Evolutionary conservation across 2,797 vertebrate genomes (phyloP).

Genomic region (Fratercula arctica): DNA sequence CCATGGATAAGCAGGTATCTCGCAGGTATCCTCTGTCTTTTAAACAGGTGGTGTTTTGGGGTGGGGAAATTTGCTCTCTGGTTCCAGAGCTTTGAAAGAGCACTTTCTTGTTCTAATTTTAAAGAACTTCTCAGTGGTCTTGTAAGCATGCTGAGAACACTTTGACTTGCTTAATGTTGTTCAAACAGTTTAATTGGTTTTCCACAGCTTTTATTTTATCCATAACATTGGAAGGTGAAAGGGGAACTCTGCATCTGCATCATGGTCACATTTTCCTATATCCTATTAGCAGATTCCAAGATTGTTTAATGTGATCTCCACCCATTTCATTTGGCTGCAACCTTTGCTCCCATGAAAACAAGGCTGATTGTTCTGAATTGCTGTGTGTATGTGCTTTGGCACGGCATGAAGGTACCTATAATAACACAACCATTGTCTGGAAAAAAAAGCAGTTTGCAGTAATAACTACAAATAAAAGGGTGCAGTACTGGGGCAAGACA

Average conservation of each 20-base stretch:
- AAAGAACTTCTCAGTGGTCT: not conserved
- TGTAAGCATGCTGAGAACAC: not conserved
- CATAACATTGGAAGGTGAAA: constrained; percentile 65
- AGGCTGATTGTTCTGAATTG: constrained; percentile 76
- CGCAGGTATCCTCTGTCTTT: not conserved
- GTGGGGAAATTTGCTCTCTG: not conserved
- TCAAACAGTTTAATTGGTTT: constrained; percentile 63
- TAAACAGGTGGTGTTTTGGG: not conserved
- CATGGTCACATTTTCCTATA: constrained; percentile 79
- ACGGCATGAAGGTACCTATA: constrained; percentile 73
- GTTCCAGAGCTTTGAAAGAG: not conserved
- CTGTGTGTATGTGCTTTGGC: constrained; percentile 79
- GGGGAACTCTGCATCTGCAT: constrained; percentile 68
- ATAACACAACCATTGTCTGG: constrained; percentile 74
- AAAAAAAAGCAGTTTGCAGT: constrained; percentile 62
- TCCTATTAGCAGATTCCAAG: constrained; percentile 80
- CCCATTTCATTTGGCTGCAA: constrained; percentile 80
- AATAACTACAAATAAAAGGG: constrained; percentile 73
- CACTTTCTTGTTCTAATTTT: not conserved
- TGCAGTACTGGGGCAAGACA: constrained; percentile 50
- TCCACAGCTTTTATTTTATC: constrained; percentile 63
- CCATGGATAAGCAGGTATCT: not conserved
- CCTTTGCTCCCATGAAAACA: constrained; percentile 77
- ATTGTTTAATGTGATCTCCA: constrained; percentile 78
- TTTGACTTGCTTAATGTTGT: constrained; percentile 32